Evolutionary conservation across 2,797 vertebrate species (phyloP).

Genomic region (Erethizon dorsatum): DNA sequence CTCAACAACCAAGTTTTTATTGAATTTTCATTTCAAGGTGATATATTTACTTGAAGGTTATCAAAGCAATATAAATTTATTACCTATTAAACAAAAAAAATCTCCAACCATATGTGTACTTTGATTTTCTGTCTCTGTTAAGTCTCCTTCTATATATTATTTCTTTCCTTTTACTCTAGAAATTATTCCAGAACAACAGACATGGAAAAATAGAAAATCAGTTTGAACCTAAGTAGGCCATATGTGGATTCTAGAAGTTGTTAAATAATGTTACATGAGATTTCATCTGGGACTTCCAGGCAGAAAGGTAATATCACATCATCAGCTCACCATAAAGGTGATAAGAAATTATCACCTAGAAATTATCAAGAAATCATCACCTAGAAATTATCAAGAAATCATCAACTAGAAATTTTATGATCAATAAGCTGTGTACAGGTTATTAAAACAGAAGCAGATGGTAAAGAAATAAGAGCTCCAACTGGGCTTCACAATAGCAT

Average conservation of each 20-base stretch:
- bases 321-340: not conserved
- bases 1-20: not conserved
- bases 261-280: not conserved
- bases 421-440: not conserved
- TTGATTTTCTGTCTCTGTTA: not conserved
- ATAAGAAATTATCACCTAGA: not conserved
- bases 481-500: not conserved
- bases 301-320: not conserved
- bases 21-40: constrained; percentile 4
- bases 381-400: not conserved
- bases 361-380: too few relatives aligned
- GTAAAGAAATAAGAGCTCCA: not conserved
- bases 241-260: not conserved
- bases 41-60: not conserved
- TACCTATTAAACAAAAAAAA: not conserved
- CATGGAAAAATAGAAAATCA: not conserved
- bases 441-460: not conserved
- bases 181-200: not conserved
- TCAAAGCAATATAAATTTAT: not conserved
- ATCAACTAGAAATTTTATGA: not conserved
- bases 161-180: not conserved
- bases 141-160: not conserved
- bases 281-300: not conserved
- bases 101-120: not conserved
- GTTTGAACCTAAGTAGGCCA: not conserved